Evolutionary conservation across 2,797 vertebrate species (phyloP), one percentile per base, ranked within the genome.

Genomic region (Lacerta agilis): DNA sequence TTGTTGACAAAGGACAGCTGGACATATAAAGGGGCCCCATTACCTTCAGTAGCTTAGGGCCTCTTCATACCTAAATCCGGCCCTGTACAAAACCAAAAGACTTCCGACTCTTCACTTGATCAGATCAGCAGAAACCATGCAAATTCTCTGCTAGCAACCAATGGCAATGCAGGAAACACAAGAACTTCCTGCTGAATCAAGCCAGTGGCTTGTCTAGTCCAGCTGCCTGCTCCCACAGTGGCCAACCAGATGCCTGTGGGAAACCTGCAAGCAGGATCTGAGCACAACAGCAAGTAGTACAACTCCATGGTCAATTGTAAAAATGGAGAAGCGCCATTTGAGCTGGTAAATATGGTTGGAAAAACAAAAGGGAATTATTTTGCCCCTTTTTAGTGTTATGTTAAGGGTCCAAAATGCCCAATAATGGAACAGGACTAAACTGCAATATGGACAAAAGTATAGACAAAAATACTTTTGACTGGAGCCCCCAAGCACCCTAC

Each of bases 401-500:
- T 36, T 55, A 36, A 43, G 49, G 8, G 29, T 72, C 43, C 38
- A 45, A 58, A 67, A n/a, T 69, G 49, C 38, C 55, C 75, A 27
- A 36, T 79, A 82, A 80, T 23, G 29, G 55, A 75, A 71, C 38
- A 71, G 58, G 69, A n/a, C 55, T 18, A 78, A 41, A 20, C 45
- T 88, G 36, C 45, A 78, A 88, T 7, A 58, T 27, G 10, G n/a
- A 81, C 36, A 38, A 23, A 61, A 20, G 38, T 55, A 66, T 85
- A 33, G 33, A 67, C 80, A 33, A 73, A 79, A 85, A 85, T 80
- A 81, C 20, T 73, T 79, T 73, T 89, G 71, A 66, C 25, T 76
- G 17, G 69, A 85, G 78, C 78, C 83, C 11, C 76, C 71, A 85
- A 80, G 83, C 69, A 89, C 55, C 41, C 78, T 66, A 38, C 61